A percentile compares a stretch with the other conserved stretches of the same genome.
phyloP scores from a whole-genome alignment of 2,797 vertebrate species.

The Thripadectes ignobilis region DNA sequence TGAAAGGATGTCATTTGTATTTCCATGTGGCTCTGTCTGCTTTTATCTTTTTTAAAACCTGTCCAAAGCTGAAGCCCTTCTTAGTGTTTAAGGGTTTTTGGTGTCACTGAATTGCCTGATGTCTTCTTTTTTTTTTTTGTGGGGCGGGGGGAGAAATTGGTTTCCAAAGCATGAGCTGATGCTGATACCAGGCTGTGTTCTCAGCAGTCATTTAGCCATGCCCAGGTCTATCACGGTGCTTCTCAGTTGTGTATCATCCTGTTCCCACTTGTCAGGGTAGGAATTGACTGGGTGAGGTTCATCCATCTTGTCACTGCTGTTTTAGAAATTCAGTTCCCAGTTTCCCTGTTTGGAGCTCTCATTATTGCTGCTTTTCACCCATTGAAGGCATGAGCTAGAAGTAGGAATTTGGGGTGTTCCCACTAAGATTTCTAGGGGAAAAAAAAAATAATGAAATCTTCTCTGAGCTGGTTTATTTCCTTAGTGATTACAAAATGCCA shows the following conservation, averaged over 20 bases:
- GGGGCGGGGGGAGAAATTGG: not conserved
- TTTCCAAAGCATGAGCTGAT: not conserved
- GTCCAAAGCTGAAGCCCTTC: not conserved
- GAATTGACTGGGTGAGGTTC: not conserved
- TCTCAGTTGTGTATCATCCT: not conserved
- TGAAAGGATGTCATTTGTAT: slow-evolving; percentile 54
- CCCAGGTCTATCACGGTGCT: not conserved
- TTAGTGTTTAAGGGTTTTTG: not conserved
- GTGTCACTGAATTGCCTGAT: not conserved
- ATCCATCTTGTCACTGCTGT: not conserved
- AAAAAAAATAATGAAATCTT: not conserved
- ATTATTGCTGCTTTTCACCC: not conserved
- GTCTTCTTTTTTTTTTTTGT: not conserved
- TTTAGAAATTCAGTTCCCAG: not conserved
- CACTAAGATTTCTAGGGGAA: not conserved
- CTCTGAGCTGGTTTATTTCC: not conserved
- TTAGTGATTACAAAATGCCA: not conserved
- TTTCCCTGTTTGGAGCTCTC: not conserved
- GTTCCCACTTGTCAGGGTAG: not conserved
- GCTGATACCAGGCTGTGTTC: not conserved
- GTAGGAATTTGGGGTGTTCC: not conserved
- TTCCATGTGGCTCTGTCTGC: not conserved
- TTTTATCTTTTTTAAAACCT: slow-evolving; percentile 51
- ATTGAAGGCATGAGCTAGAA: not conserved
- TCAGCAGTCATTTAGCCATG: not conserved